Evolutionary conservation across 2,888 invertebrate species (phyloP).

Genomic region (Lasioglossum lativentre): DNA sequence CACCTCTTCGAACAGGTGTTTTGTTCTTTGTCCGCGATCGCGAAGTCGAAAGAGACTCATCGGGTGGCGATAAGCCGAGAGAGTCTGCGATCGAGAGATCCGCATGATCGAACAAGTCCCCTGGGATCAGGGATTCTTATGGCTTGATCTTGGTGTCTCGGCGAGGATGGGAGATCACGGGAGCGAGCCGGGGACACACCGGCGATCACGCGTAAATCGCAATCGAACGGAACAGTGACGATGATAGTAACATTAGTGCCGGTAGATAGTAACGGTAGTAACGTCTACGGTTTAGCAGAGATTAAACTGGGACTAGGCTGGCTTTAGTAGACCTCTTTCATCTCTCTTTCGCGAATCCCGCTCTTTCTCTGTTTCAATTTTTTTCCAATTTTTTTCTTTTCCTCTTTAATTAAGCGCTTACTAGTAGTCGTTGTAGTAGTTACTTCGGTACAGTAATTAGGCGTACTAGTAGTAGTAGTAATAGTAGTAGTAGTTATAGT

Average conservation of each 20-base stretch:
- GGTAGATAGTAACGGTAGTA: slow-evolving; percentile 57
- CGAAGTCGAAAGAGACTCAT: neutral
- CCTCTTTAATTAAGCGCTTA: slow-evolving; percentile 64
- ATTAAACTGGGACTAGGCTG: slow-evolving; percentile 63
- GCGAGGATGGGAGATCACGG: neutral
- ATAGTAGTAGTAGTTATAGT: slow-evolving; percentile 48
- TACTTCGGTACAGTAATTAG: slow-evolving; percentile 63
- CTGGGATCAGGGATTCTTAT: neutral
- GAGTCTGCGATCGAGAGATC: neutral
- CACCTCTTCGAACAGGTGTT: neutral
- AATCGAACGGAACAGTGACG: slow-evolving; percentile 46
- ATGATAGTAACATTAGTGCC: slow-evolving; percentile 57
- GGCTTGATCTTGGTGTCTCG: neutral
- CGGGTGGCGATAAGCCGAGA: neutral
- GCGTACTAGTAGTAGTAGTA: slow-evolving; percentile 62
- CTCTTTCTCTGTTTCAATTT: neutral
- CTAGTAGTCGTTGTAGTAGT: slow-evolving; percentile 69
- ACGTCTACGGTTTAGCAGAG: slow-evolving; percentile 59
- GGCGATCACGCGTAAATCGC: slow-evolving; percentile 30
- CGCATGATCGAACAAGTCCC: neutral
- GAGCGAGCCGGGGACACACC: neutral
- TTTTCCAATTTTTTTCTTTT: neutral
- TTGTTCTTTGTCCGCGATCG: neutral
- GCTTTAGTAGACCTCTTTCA: slow-evolving; percentile 45
- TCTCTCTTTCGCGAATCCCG: neutral